A percentile compares a stretch with the other conserved stretches of the same genome.
Conservation (phyloP, 2,888 invertebrate species). For the Lomographa bimaculata region DNA sequence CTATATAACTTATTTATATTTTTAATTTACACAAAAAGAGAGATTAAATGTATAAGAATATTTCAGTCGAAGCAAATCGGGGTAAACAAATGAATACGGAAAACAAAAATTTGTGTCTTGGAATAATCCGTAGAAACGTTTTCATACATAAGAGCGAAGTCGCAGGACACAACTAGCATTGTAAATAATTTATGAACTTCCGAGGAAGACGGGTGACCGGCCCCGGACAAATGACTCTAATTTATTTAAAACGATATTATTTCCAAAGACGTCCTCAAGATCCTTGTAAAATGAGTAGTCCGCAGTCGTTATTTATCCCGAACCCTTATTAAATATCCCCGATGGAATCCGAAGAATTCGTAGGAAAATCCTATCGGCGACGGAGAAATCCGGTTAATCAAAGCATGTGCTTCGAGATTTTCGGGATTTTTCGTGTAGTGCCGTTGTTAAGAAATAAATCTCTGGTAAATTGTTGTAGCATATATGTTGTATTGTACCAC, state of each 20-base stretch:
- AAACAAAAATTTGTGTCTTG: no score
- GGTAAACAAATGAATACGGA: no score
- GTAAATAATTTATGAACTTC: constrained; percentile 52
- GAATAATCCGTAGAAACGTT: no score
- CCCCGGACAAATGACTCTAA: constrained; percentile 58
- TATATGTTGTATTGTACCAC: no score
- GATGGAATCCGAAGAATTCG: constrained; percentile 43
- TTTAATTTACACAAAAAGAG: no score
- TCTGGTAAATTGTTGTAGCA: background rate
- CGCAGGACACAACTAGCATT: no score
- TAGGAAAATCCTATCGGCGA: constrained; percentile 40
- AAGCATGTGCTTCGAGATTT: constrained; percentile 13
- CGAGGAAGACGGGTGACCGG: constrained; percentile 47
- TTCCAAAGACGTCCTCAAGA: constrained; percentile 54
- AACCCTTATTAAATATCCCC: constrained; percentile 57
- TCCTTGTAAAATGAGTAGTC: constrained; percentile 58
- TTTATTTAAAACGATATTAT: constrained; percentile 67
- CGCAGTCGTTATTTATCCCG: constrained; percentile 62
- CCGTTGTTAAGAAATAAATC: constrained; percentile 3
- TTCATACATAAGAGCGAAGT: no score
- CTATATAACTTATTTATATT: no score
- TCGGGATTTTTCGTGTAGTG: constrained; percentile 1
- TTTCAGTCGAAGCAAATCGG: no score
- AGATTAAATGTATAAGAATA: no score
- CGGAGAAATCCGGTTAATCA: constrained; percentile 15